Percentiles rank a stretch among this genome's conserved stretches.
phyloP scores from a whole-genome alignment of 2,797 vertebrate genomes.

The Silurus lanzhouensis region DNA sequence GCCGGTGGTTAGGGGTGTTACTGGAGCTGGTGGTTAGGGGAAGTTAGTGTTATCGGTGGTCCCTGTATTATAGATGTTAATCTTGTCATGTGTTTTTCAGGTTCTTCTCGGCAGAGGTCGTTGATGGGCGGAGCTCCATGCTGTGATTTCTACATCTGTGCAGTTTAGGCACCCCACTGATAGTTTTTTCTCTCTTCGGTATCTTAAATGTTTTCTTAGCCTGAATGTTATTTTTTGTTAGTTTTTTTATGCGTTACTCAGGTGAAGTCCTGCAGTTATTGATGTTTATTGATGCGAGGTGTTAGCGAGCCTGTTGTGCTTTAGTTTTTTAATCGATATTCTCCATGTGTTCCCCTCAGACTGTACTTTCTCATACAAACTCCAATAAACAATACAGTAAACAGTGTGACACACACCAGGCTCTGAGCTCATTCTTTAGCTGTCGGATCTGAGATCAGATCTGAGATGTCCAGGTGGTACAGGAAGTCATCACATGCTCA shows the following conservation, averaged over 20 bases:
- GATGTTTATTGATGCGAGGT: not conserved
- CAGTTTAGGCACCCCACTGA: not conserved
- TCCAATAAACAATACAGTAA: constrained; percentile 40
- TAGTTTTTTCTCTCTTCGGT: not conserved
- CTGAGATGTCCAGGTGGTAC: not conserved
- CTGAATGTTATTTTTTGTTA: constrained; percentile 21
- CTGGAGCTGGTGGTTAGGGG: not conserved
- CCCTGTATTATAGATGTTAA: not conserved
- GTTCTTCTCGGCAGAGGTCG: not conserved
- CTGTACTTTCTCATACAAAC: not conserved
- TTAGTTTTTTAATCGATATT: constrained; percentile 13
- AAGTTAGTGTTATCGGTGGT: too few species aligned
- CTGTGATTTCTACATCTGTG: not conserved
- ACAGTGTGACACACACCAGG: constrained; percentile 12
- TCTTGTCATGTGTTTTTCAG: not conserved
- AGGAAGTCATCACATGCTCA: not conserved
- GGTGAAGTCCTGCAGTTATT: constrained; percentile 11
- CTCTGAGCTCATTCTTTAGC: constrained; percentile 5
- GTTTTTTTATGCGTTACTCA: constrained; percentile 18
- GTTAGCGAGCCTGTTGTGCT: not conserved
- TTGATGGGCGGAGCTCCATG: not conserved
- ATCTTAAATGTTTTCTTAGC: constrained; percentile 13
- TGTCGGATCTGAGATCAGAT: too few species aligned
- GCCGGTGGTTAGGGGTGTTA: not conserved
- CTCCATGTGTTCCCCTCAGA: not conserved